Evolutionary conservation across 2,888 invertebrate genomes (phyloP).

Genomic region (Ischnus inquisitorius): DNA sequence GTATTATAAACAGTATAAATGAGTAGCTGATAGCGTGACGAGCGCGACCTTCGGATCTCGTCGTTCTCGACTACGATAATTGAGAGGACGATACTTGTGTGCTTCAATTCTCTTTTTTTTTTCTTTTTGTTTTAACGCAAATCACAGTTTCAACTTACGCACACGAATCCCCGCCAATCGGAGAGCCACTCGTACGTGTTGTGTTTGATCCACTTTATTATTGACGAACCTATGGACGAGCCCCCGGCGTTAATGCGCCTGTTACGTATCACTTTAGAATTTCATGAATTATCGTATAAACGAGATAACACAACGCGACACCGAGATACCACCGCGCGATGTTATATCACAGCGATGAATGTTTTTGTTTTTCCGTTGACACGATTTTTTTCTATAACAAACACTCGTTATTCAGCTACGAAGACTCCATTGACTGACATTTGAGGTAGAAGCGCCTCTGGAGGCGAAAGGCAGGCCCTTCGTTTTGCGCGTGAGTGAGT

Average conservation of each 20-base stretch:
- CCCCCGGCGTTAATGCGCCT: conserved; percentile 40
- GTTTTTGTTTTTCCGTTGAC: background rate
- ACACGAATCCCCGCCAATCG: conserved; percentile 52
- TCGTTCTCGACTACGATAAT: conserved; percentile 19
- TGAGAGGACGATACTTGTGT: conserved; percentile 1
- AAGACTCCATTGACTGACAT: conserved; percentile 50
- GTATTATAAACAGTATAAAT: conserved; percentile 37
- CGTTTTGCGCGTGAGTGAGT: background rate
- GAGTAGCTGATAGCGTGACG: conserved; percentile 23
- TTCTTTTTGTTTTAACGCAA: conserved; percentile 18
- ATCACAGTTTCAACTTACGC: conserved; percentile 65
- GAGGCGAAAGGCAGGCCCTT: conserved; percentile 18
- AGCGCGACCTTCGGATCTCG: conserved; percentile 53
- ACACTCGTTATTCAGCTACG: conserved; percentile 37
- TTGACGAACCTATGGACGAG: conserved; percentile 53
- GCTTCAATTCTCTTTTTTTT: conserved; percentile 7
- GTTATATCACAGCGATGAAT: conserved; percentile 1
- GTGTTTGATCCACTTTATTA: conserved; percentile 40
- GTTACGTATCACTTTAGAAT: conserved; percentile 9
- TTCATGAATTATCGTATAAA: conserved; percentile 13
- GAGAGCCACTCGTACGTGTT: conserved; percentile 12
- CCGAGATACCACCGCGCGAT: background rate
- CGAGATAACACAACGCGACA: conserved; percentile 3
- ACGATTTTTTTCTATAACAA: conserved; percentile 25
- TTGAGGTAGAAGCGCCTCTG: conserved; percentile 47